Percentiles rank a stretch among this genome's conserved stretches.
phyloP scores from a whole-genome alignment of 92 coral and sea anemone species.

The Bergia puertoricense region DNA sequence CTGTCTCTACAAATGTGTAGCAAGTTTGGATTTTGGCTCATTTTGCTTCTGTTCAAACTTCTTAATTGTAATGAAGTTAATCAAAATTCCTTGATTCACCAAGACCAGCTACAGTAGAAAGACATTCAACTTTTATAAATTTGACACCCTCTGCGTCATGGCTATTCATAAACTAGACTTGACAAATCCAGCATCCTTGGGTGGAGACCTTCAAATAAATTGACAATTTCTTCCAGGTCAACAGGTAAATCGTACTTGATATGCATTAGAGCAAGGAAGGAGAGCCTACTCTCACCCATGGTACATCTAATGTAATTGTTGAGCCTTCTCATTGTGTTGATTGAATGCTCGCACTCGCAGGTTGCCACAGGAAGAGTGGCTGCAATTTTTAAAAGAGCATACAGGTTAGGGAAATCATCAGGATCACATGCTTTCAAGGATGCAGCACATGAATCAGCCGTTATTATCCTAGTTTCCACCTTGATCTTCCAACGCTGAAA shows the following conservation, averaged over 20 bases:
- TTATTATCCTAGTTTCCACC: slow-evolving; percentile 15
- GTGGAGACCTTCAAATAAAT: slow-evolving; percentile 47
- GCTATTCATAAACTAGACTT: slow-evolving; percentile 15
- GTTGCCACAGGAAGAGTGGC: slow-evolving; percentile 60
- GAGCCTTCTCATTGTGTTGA: slow-evolving; percentile 51
- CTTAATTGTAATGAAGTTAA: no score
- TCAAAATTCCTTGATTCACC: no score
- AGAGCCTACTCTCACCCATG: slow-evolving; percentile 57
- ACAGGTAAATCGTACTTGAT: slow-evolving; percentile 49
- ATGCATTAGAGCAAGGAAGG: slow-evolving; percentile 55
- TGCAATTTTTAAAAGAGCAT: slow-evolving; percentile 44
- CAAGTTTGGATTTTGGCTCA: no score
- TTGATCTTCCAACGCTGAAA: slow-evolving; percentile 37
- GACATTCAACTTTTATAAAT: no score
- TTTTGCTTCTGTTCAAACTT: no score
- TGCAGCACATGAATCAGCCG: slow-evolving; percentile 42
- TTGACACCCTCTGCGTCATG: no score
- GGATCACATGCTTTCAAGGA: slow-evolving; percentile 41
- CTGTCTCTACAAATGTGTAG: no score
- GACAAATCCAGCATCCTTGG: slow-evolving; percentile 54
- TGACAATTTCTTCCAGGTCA: slow-evolving; percentile 53
- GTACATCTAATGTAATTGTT: slow-evolving; percentile 56
- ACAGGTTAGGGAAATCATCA: slow-evolving; percentile 42
- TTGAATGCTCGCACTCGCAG: slow-evolving; percentile 50
- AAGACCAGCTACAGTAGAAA: no score